Evolutionary conservation across 2,113 vertebrate genomes (phyloP).

Genomic region (Meleagris gallopavo): DNA sequence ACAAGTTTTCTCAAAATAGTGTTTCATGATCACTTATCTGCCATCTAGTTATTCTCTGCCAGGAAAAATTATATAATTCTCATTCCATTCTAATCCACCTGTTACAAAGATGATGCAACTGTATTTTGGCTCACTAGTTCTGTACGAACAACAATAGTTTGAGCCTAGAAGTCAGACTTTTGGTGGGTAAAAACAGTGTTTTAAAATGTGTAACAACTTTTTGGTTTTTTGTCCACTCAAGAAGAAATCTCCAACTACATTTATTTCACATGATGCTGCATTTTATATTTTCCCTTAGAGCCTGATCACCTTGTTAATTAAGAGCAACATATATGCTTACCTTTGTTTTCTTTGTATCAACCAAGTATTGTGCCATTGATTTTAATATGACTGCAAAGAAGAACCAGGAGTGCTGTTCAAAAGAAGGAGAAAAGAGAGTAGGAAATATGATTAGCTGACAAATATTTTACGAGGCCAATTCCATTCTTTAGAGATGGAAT

Average conservation of each 20-base stretch:
- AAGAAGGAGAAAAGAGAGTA: slow-evolving; percentile 5
- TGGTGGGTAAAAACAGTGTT: neutral
- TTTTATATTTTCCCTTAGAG: neutral
- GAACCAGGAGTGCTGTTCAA: slow-evolving; percentile 94
- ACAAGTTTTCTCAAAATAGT: neutral
- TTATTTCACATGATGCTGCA: neutral
- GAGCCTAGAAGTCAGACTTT: neutral
- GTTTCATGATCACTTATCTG: neutral
- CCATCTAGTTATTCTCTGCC: neutral
- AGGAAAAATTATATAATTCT: neutral
- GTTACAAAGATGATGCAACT: neutral
- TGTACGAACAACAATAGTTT: neutral
- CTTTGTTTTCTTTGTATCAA: slow-evolving; percentile 87
- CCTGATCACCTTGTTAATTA: neutral
- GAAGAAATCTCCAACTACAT: neutral
- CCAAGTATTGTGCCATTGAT: slow-evolving; percentile 94
- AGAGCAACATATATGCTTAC: slow-evolving; percentile 67
- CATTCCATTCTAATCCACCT: neutral
- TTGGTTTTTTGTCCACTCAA: neutral
- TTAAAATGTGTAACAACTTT: neutral
- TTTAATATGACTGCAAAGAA: slow-evolving; percentile 95
- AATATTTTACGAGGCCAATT: neutral
- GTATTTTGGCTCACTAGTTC: neutral
- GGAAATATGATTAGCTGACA: neutral
- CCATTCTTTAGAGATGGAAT: neutral